Evolutionary conservation across 2,797 vertebrate species (phyloP).

Genomic region (Sebastes baramenuke): DNA sequence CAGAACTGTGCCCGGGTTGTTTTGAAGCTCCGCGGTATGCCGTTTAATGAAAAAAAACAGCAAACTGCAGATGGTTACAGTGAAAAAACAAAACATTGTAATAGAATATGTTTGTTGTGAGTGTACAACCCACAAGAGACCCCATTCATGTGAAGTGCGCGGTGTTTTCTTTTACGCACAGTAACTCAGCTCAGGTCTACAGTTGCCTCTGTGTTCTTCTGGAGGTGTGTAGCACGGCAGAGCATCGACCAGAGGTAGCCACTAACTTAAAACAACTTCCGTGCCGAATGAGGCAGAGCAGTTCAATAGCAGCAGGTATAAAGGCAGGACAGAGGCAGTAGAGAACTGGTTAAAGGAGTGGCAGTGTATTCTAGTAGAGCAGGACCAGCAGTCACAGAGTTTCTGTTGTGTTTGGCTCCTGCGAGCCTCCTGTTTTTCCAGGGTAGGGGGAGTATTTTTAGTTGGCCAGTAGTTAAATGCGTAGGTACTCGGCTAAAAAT

Average conservation of each 20-base stretch:
- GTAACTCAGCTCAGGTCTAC: conserved; percentile 66
- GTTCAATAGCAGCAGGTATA: conserved; percentile 56
- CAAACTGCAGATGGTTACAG: conserved; percentile 57
- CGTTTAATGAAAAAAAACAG: conserved; percentile 64
- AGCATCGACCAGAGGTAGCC: conserved; percentile 54
- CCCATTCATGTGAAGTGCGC: conserved; percentile 69
- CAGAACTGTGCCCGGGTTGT: conserved; percentile 69
- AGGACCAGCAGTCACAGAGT: conserved; percentile 67
- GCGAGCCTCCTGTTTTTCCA: conserved; percentile 80
- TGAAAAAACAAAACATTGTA: conserved; percentile 75
- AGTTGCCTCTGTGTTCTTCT: conserved; percentile 75
- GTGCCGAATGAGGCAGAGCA: conserved; percentile 44
- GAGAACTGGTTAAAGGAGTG: conserved; percentile 67
- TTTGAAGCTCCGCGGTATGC: conserved; percentile 66
- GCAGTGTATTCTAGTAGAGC: conserved; percentile 74
- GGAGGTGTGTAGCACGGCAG: conserved; percentile 51
- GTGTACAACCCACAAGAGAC: conserved; percentile 66
- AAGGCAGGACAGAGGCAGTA: conserved; percentile 61
- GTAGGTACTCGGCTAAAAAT: conserved; percentile 82
- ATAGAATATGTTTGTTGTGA: conserved; percentile 79
- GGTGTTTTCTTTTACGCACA: conserved; percentile 67
- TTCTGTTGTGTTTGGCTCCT: conserved; percentile 79
- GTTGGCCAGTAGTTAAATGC: conserved; percentile 78
- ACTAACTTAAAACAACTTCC: conserved; percentile 80
- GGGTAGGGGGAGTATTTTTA: conserved; percentile 81